A percentile compares a stretch with the other conserved stretches of the same genome.
Evolutionary conservation across 2,797 vertebrate genomes (phyloP).

Genomic region (Arctocebus calabarensis): DNA sequence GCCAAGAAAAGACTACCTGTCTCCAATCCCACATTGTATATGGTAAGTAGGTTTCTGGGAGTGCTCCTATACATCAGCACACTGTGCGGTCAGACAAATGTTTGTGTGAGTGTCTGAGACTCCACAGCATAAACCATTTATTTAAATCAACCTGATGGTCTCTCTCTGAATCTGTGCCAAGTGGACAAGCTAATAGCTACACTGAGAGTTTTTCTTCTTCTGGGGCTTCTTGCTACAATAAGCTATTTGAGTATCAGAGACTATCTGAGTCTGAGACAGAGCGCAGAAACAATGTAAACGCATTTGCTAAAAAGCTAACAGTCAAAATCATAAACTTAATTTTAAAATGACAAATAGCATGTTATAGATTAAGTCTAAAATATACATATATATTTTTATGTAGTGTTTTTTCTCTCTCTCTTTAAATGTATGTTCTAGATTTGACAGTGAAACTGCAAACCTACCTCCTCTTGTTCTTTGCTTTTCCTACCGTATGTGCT

Average conservation of each 20-base stretch:
- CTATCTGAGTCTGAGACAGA: neutral
- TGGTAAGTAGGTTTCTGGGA: neutral
- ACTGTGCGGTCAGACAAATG: neutral
- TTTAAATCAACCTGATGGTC: constrained; percentile 44
- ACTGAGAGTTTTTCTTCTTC: constrained; percentile 40
- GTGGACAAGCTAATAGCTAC: neutral
- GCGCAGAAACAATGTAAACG: neutral
- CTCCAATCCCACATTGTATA: neutral
- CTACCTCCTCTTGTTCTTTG: neutral
- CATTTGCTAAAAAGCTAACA: neutral
- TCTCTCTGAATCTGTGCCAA: neutral
- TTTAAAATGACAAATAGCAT: constrained; percentile 22
- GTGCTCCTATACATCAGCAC: neutral
- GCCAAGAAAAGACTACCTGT: neutral
- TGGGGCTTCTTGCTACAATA: neutral
- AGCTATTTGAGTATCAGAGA: neutral
- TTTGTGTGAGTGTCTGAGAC: constrained; percentile 1
- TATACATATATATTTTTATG: neutral
- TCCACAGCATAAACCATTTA: neutral
- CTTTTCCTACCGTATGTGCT: rapidly evolving
- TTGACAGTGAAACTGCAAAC: neutral
- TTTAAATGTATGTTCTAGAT: neutral
- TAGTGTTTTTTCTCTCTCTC: neutral
- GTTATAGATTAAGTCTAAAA: neutral
- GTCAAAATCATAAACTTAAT: constrained; percentile 6